Conservation (phyloP, 2,888 invertebrate species). For the Rutpela maculata region DNA sequence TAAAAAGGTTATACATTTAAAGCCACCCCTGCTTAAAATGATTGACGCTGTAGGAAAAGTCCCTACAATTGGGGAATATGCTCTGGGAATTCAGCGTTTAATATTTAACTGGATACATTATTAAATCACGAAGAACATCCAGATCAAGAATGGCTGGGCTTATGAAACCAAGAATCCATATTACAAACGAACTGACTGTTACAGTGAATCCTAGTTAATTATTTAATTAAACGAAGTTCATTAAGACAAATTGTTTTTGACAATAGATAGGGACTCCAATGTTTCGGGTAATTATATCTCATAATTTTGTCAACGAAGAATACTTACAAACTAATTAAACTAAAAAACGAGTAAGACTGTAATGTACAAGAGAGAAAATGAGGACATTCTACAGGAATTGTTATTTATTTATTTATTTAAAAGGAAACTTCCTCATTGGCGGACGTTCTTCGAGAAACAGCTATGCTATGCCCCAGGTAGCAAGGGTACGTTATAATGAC, state of each 20-base stretch:
- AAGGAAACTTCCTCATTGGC: too few relatives aligned
- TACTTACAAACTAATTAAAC: background rate
- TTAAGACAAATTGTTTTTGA: background rate
- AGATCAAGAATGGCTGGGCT: background rate
- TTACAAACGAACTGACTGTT: background rate
- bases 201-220: slow-evolving; percentile 8
- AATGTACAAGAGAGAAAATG: too few relatives aligned
- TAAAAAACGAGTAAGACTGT: background rate
- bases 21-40: background rate
- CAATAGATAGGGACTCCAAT: background rate
- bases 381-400: too few relatives aligned
- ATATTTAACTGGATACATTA: slow-evolving; percentile 7
- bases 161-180: background rate
- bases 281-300: background rate
- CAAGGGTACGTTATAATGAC: too few relatives aligned
- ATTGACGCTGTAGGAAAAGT: background rate
- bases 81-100: background rate
- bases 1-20: background rate
- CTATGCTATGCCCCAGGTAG: too few relatives aligned
- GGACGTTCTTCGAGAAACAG: too few relatives aligned
- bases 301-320: background rate
- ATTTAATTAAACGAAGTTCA: background rate
- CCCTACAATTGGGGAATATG: background rate
- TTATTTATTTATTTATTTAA: too few relatives aligned
- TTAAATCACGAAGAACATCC: background rate